Evolutionary conservation across 2,888 invertebrate species (phyloP), one percentile per base, ranked within the genome.

Genomic region (Dryococelus australis): DNA sequence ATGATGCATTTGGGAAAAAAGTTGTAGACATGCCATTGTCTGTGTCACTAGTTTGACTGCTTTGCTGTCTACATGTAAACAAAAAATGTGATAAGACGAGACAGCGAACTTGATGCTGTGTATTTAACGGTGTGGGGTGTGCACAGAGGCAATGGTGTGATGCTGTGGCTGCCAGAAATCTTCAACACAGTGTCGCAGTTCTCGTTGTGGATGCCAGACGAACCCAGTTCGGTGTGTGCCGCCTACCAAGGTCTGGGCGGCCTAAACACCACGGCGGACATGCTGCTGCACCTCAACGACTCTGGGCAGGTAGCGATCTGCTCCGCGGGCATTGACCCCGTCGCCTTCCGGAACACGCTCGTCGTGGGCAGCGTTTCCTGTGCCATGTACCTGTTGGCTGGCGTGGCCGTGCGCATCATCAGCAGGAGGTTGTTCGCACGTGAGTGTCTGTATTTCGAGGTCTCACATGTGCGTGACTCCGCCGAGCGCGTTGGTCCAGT

Each of bases 131-230:
- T 65, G n/a, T 65, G 65, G 6, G 65, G 20, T 65, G 65, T 20
- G 1, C 24, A 24, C 65, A 65, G 65, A 2, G 65, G 65, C n/a
- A 65, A 65, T 24, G 65, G 65, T 24, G 20, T 65, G 65, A 16
- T 65, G 24, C 65, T 83, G 83, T 83, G 83, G 83, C 35, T 83
- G 43, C 83, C 83, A 4, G 83, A 83, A 24, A 83, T 83, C 35
- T 83, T 83, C 28, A 83, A 83, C 83, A 83, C 83, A 4, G 24
- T 83, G 13, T 83, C 83, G 20, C 28, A 83, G 43, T 83, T 83
- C 83, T 28, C 83, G 1, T 9, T 1, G 83, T n/a, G 13, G 35
- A 20, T 13, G 8, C 83, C 83, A 3, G 83, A 28, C 13, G 83
- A 83, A 35, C 24, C 83, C 8, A 24, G 28, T 5, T 83, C 83